Evolutionary conservation across 2,888 invertebrate genomes (phyloP).

Genomic region (Kryphioiulus occultus): DNA sequence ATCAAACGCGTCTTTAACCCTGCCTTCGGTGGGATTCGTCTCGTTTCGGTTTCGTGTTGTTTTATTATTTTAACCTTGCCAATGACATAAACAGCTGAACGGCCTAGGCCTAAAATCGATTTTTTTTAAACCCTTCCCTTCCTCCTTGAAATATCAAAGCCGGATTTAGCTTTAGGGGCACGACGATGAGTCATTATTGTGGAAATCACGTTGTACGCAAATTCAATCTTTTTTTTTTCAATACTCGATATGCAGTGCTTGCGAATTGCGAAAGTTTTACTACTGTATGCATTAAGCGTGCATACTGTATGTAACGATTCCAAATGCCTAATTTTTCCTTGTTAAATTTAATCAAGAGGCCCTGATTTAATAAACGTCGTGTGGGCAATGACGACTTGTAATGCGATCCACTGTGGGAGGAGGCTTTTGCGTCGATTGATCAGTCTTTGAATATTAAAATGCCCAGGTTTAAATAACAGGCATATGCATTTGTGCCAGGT

Average conservation of each 20-base stretch:
- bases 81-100: conserved; percentile 22
- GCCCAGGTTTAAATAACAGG: no score
- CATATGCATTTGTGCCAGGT: no score
- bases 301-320: no score
- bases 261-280: neutral
- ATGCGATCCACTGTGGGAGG: no score
- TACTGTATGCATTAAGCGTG: no score
- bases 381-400: no score
- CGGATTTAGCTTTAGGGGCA: neutral
- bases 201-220: no score
- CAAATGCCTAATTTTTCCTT: no score
- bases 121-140: neutral
- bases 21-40: neutral
- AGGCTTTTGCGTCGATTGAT: no score
- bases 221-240: neutral
- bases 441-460: no score
- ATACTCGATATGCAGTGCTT: neutral
- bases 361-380: no score
- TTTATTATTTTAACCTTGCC: neutral
- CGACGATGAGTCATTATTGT: neutral
- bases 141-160: neutral
- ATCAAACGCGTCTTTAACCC: neutral
- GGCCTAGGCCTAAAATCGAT: neutral
- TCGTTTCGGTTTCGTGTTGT: neutral
- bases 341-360: no score